These are phyloP conservation scores for Sphyrna mokarran DNA, from an alignment of 2,113 vertebrate genomes.

Conservation along the genomic window DNA sequence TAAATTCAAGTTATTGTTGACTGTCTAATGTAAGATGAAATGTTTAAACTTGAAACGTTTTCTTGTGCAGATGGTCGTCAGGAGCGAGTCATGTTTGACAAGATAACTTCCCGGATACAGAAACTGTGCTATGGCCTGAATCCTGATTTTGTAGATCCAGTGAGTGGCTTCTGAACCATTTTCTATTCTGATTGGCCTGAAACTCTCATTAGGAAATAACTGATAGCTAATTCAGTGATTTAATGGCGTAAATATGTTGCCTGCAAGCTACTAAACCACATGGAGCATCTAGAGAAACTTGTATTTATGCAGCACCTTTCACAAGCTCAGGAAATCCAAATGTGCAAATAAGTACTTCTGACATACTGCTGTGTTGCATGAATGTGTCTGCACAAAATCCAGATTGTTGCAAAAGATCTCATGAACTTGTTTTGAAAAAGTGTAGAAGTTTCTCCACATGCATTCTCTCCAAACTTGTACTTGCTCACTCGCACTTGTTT, in stretches of 20 bases:
- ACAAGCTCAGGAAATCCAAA: too few relatives aligned
- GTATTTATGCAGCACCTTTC: too few relatives aligned
- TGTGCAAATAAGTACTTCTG: too few relatives aligned
- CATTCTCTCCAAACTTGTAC: too few relatives aligned
- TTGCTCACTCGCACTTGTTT: too few relatives aligned
- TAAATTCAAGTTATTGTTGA: neutral
- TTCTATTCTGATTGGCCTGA: neutral
- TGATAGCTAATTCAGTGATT: neutral
- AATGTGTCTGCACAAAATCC: too few relatives aligned
- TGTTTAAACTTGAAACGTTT: neutral
- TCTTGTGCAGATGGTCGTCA: slow-evolving; percentile 72
- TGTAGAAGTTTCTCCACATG: too few relatives aligned
- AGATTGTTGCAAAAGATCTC: too few relatives aligned
- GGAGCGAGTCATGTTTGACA: slow-evolving; percentile 91
- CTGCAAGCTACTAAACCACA: neutral
- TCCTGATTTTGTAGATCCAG: slow-evolving; percentile 85
- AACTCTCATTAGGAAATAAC: neutral
- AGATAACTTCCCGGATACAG: slow-evolving; percentile 93
- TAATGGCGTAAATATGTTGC: neutral
- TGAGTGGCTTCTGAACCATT: slow-evolving; percentile 54
- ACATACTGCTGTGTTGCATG: too few relatives aligned
- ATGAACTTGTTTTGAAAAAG: too few relatives aligned
- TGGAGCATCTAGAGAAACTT: too few relatives aligned
- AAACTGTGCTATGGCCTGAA: slow-evolving; percentile 96
- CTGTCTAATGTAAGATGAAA: neutral